A percentile compares a stretch with the other conserved stretches of the same genome.
Conservation (phyloP, 2,797 vertebrate genomes). For the Helarctos malayanus region DNA sequence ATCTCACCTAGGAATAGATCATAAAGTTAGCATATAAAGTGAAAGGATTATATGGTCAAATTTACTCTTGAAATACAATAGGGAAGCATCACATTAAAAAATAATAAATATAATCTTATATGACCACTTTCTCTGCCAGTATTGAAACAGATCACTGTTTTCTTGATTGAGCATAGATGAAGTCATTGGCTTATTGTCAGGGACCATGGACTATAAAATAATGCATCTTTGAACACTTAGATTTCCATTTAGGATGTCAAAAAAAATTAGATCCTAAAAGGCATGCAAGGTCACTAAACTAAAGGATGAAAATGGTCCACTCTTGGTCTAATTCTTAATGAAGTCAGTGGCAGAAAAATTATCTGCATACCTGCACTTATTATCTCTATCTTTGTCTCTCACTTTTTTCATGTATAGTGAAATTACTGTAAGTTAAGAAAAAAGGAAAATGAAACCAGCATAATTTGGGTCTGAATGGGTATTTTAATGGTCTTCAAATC, state of each 20-base stretch:
- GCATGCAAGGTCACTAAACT: background rate
- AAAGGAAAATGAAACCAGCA: background rate
- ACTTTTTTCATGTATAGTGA: background rate
- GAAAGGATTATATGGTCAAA: background rate
- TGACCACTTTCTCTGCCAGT: background rate
- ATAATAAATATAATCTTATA: background rate
- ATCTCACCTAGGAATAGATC: background rate
- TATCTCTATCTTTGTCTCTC: background rate
- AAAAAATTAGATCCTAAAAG: background rate
- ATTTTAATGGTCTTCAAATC: background rate
- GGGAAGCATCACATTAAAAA: background rate
- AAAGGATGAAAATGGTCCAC: background rate
- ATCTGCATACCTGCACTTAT: background rate
- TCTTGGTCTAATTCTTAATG: conserved; percentile 22
- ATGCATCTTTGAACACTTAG: background rate
- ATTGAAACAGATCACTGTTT: background rate
- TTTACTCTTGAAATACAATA: background rate
- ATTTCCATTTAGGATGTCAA: background rate
- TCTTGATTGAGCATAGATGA: background rate
- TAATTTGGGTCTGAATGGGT: background rate
- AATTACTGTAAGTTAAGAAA: background rate
- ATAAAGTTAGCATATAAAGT: background rate
- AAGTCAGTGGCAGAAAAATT: background rate
- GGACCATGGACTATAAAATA: background rate
- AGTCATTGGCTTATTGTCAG: background rate